Evolutionary conservation across 2,888 invertebrate genomes (phyloP), one percentile per base, ranked within the genome.

Genomic region (Arrhopalites spinosus): DNA sequence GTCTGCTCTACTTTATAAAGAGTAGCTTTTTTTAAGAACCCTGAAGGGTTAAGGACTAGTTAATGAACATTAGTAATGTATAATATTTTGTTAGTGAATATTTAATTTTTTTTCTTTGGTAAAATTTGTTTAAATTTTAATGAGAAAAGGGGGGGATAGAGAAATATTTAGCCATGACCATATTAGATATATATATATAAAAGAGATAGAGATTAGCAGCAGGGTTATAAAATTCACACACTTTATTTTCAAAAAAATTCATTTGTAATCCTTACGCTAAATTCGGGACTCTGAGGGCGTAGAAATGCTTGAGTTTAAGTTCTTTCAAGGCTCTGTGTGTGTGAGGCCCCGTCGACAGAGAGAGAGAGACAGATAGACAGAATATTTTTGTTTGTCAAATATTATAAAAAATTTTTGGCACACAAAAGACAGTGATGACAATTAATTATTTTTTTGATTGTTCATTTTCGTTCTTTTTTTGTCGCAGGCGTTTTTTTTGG

Each of bases 271-370:
- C 81, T 82, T 83, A 81, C 83, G 81, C 81, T 76, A 80, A 79
- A 78, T 78, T 81, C 75, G 80, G 79, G 74, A 75, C 79, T 80
- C 81, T 80, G 76, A 79, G 76, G 77, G 77, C 78, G 83, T 81
- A 83, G 81, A 78, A 79, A 73, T 36, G 75, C 72, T 77, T 77
- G 73, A 36, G 75, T 75, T 77, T 77, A 72, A 75, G 15, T 56
- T 74, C 56, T 59, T 68, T 74, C 74, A 74, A 67, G 63, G 45
- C 47, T 68, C 74, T 74, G 15, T 27, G 29, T 27, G 67, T 74
- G 74, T 68, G 59, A 67, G 43, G 50, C 68, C 74, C 74, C 74
- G 29, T 43, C 5, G 59, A 59, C 13, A 2, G 25, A 23, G 23
- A 59, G 59, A 59, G 25, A 59, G 25, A 59, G 23, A 59, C 23